phyloP scores from a whole-genome alignment of 2,888 invertebrate genomes.

The Ophonus ardosiacus region DNA sequence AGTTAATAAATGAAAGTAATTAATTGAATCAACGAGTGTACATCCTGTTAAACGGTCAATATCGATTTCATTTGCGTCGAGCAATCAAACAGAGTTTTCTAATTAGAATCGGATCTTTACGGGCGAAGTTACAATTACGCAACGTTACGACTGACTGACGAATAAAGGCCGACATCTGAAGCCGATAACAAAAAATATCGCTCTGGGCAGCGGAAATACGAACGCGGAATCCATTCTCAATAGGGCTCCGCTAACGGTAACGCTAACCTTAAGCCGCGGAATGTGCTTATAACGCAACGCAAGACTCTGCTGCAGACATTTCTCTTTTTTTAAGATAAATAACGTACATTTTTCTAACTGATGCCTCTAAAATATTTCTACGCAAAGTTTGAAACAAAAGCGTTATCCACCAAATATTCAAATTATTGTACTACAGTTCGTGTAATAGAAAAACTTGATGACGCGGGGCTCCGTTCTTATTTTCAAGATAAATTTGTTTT shows the following conservation, averaged over 20 bases:
- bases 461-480: background rate
- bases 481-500: background rate
- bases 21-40: constrained; percentile 62
- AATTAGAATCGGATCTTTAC: constrained; percentile 63
- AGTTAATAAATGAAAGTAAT: constrained; percentile 51
- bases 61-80: constrained; percentile 62
- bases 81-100: constrained; percentile 63
- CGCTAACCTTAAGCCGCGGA: constrained; percentile 52
- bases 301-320: constrained; percentile 58
- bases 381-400: constrained; percentile 56
- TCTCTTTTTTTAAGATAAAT: constrained; percentile 63
- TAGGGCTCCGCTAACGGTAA: constrained; percentile 49
- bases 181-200: constrained; percentile 61
- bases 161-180: constrained; percentile 55
- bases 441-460: constrained; percentile 44
- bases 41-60: constrained; percentile 62
- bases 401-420: constrained; percentile 53
- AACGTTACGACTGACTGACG: constrained; percentile 60
- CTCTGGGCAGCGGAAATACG: constrained; percentile 2
- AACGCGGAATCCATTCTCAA: constrained; percentile 39
- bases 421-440: constrained; percentile 56
- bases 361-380: constrained; percentile 55
- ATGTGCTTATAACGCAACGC: constrained; percentile 61
- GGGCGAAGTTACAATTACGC: constrained; percentile 60
- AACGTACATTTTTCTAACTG: constrained; percentile 63